Evolutionary conservation across 2,888 invertebrate species (phyloP), one percentile per base, ranked within the genome.

Genomic region (Chydorus sphaericus): DNA sequence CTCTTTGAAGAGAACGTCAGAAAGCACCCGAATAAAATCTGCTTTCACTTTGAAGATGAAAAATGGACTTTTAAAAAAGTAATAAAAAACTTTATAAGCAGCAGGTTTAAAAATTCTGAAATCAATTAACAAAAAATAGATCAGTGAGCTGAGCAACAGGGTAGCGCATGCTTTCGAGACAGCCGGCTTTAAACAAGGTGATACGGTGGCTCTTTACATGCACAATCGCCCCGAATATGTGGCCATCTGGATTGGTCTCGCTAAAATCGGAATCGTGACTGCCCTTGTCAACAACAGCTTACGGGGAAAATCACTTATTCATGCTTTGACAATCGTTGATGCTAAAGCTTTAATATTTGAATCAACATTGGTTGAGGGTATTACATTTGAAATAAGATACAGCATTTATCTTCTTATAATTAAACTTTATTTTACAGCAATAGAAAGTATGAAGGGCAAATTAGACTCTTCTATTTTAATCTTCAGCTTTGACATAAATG

Each of bases 201-300:
- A 97, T 69, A 80, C 83, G 0, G 84, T 98, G 0, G 92, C 85
- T 0, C 73, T 98, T 18, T 80, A 91, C 69, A 78, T 94, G 75
- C 91, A 91, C 69, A 96, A 94, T 70, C 79, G 87, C 36, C 87
- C 92, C 0, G 91, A 97, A 69, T 90, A 85, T 71, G 84, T 94
- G 3, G 83, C 84, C 39, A 81, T 83, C 36, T 98, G 97, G 96
- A 73, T 98, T 55, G 97, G 96, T 0, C 75, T 92, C 54, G 82
- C 90, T 11, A 90, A 96, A 70, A 71, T 88, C 16, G 90, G 91
- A 0, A 78, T 85, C 0, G 79, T 91, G 31, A 76, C 85, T 0
- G 91, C 97, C 0, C 77, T 98, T 54, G 90, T 98, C 66, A 98
- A 98, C 69, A 89, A 86, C 57, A 96, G 96, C 70, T 79, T 93